A percentile compares a stretch with the other conserved stretches of the same genome.
phyloP scores from a whole-genome alignment of 1,140 invertebrate species.

The Sitophilus oryzae region DNA sequence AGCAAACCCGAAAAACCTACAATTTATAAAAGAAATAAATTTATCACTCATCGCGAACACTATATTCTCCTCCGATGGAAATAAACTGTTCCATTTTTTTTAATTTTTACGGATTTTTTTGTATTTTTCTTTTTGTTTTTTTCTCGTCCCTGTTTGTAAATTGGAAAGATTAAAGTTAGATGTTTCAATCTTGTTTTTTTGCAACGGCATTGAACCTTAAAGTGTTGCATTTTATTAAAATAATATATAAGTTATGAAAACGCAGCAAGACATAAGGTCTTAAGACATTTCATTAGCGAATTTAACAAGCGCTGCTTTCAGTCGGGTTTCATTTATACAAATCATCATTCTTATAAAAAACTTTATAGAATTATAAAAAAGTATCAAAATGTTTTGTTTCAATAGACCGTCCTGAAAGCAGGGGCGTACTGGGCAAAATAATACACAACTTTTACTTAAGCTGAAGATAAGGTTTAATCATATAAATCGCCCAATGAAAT shows the following conservation, averaged over 20 bases:
- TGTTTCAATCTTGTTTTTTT: conserved; percentile 41
- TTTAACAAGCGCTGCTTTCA: conserved; percentile 28
- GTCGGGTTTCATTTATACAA: conserved; percentile 31
- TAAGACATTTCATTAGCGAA: conserved; percentile 43
- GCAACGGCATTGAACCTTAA: conserved; percentile 26
- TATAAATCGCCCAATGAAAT: conserved; percentile 37
- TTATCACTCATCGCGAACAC: conserved; percentile 10
- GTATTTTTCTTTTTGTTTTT: conserved; percentile 33
- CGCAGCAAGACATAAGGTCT: conserved; percentile 44
- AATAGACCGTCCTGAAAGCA: conserved; percentile 22
- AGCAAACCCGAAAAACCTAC: conserved; percentile 29
- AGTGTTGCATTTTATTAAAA: conserved; percentile 31
- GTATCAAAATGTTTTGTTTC: conserved; percentile 37
- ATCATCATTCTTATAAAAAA: conserved; percentile 32
- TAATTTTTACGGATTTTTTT: conserved; percentile 42
- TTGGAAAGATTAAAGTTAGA: conserved; percentile 35
- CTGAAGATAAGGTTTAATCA: conserved; percentile 11
- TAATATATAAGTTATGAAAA: conserved; percentile 39
- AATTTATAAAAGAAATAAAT: conserved; percentile 25
- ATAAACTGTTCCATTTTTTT: conserved; percentile 34
- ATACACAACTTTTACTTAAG: conserved; percentile 11
- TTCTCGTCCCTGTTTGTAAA: conserved; percentile 30
- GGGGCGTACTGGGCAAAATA: conserved; percentile 13
- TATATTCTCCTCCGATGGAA: conserved; percentile 25
- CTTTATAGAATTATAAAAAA: conserved; percentile 40